phyloP scores from a whole-genome alignment of 1,140 invertebrate genomes.

The Colletes gigas region DNA sequence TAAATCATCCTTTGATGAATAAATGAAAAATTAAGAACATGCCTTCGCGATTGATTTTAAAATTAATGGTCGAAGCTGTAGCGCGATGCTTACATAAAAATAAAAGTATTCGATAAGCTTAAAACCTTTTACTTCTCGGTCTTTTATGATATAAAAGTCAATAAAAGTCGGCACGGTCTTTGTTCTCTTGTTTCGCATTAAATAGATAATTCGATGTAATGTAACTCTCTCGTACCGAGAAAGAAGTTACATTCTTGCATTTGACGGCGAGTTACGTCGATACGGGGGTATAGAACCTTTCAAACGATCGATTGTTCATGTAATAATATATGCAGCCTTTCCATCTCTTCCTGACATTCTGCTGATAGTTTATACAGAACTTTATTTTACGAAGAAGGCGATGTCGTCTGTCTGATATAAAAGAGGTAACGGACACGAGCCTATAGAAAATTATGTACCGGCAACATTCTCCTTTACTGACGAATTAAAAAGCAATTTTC shows the following conservation, averaged over 20 bases:
- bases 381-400: neutral
- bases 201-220: neutral
- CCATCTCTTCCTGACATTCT: neutral
- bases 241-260: too few species aligned
- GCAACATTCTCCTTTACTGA: neutral
- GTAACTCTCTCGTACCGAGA: neutral
- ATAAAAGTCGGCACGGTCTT: too few species aligned
- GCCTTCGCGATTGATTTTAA: too few species aligned
- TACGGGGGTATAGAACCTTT: constrained; percentile 31
- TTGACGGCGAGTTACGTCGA: neutral
- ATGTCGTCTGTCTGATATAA: neutral
- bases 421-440: neutral
- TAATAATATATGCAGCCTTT: neutral
- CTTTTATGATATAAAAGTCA: too few species aligned
- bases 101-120: too few species aligned
- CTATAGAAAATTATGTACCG: neutral
- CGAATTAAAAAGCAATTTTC: neutral
- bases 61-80: too few species aligned
- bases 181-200: too few species aligned
- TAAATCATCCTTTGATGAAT: too few species aligned
- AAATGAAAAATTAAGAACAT: too few species aligned
- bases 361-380: neutral
- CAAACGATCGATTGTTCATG: neutral
- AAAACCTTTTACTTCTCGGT: too few species aligned
- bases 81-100: too few species aligned